A percentile compares a stretch with the other conserved stretches of the same genome.
phyloP scores from a whole-genome alignment of 2,113 vertebrate genomes.

The Thinocorus orbignyianus region DNA sequence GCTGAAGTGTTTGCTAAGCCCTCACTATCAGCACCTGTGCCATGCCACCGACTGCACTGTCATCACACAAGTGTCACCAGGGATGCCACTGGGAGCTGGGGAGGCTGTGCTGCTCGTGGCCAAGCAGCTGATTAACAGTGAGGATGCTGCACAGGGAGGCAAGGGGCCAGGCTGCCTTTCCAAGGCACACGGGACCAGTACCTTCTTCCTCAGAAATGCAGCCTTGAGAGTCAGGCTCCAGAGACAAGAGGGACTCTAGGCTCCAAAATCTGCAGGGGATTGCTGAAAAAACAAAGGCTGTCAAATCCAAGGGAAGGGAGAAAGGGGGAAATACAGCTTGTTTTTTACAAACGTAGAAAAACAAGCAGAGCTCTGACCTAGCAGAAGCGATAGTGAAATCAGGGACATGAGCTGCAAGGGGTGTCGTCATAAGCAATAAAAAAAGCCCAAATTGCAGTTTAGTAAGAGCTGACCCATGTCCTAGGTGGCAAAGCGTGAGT shows the following conservation, averaged over 20 bases:
- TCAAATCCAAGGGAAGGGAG: background rate
- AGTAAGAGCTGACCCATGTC: slow-evolving; percentile 26
- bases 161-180: background rate
- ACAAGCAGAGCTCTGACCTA: background rate
- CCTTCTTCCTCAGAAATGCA: background rate
- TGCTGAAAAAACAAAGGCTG: background rate
- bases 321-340: background rate
- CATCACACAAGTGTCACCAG: rapidly evolving
- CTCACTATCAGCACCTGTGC: background rate
- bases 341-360: background rate
- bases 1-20: background rate
- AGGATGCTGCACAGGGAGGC: background rate
- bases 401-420: background rate
- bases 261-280: background rate
- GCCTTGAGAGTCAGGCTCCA: background rate
- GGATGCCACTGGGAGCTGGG: background rate
- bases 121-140: background rate
- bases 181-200: background rate
- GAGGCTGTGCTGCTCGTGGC: background rate
- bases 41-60: background rate
- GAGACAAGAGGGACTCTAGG: background rate
- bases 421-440: background rate
- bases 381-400: background rate
- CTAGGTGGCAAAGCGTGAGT: slow-evolving; percentile 21
- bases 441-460: background rate